Evolutionary conservation across 2,888 invertebrate species (phyloP).

Genomic region (Ommatoiulus sabulosus): DNA sequence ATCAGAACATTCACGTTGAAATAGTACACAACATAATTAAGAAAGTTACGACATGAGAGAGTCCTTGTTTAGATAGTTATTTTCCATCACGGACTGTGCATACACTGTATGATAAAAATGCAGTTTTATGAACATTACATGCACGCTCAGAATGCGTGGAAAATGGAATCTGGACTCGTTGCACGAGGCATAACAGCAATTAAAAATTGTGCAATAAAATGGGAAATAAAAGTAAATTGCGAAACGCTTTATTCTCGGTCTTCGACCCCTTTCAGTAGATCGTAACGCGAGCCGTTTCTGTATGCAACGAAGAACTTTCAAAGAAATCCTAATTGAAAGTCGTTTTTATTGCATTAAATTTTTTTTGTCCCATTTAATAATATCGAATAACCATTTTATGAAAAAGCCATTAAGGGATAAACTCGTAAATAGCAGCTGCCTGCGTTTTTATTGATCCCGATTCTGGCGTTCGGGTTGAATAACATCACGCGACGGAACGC

Average conservation of each 20-base stretch:
- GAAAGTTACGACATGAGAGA: too few relatives aligned
- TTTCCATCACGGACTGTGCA: too few relatives aligned
- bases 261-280: neutral
- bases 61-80: too few relatives aligned
- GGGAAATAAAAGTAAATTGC: neutral
- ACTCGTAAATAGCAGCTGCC: slow-evolving; percentile 27
- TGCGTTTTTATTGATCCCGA: slow-evolving; percentile 22
- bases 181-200: neutral
- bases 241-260: neutral
- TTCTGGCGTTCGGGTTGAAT: neutral
- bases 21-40: too few relatives aligned
- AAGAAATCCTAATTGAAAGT: slow-evolving; percentile 37
- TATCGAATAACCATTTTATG: slow-evolving; percentile 43
- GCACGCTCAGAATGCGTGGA: too few relatives aligned
- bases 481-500: neutral
- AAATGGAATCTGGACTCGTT: too few relatives aligned
- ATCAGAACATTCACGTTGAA: too few relatives aligned
- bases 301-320: slow-evolving; percentile 9
- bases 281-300: neutral
- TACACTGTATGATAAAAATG: too few relatives aligned
- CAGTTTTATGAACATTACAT: too few relatives aligned
- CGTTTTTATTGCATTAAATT: slow-evolving; percentile 12
- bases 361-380: neutral
- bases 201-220: neutral
- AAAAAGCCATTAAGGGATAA: slow-evolving; percentile 43